Evolutionary conservation across 2,797 vertebrate species (phyloP), one percentile per base, ranked within the genome.

Genomic region (Etheostoma perlongum): DNA sequence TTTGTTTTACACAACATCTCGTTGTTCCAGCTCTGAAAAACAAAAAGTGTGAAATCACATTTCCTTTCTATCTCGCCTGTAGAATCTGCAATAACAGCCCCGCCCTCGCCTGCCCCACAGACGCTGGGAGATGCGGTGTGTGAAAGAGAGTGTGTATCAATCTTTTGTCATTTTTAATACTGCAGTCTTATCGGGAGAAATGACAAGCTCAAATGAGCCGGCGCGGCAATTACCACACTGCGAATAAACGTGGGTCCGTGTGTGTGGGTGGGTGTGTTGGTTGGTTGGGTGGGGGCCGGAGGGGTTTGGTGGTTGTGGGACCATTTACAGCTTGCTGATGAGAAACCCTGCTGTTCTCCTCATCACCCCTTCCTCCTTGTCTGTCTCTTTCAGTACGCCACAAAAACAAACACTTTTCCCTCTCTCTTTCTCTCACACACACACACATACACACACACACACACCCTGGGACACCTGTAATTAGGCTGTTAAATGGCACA

Each of bases 161-260:
- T 92, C 92, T 89, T 93, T 84, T 93, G 88, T 94, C 89, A 91
- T 91, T 84, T 94, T 91, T 92, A 92, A 91, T 92, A 89, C 86
- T 30, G 82, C 77, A 76, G 81, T 79, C 83, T 91, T 91, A 94
- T 94, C 90, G 36, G 71, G 48, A 91, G 85, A 85, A 83, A 83
- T 85, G 89, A 91, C 89, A 88, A 88, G 88, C 91, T 90, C 89
- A 93, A 91, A 94, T 91, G 91, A 94, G 85, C 86, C 86, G 70
- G 74, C 54, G 58, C 68, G 11, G 89, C 91, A 92, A 92, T 94
- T 92, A 93, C 88, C 61, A 18, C 83, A 59, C 66, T 74, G 72
- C 10, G 74, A 88, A 85, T 84, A 87, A 77, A 73, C 68, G 88
- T 66, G 70, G 7, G 64, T 61, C 47, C 58, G 73, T 75, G 59